Evolutionary conservation across 2,888 invertebrate species (phyloP).

Genomic region (Petrolisthes cinctipes): DNA sequence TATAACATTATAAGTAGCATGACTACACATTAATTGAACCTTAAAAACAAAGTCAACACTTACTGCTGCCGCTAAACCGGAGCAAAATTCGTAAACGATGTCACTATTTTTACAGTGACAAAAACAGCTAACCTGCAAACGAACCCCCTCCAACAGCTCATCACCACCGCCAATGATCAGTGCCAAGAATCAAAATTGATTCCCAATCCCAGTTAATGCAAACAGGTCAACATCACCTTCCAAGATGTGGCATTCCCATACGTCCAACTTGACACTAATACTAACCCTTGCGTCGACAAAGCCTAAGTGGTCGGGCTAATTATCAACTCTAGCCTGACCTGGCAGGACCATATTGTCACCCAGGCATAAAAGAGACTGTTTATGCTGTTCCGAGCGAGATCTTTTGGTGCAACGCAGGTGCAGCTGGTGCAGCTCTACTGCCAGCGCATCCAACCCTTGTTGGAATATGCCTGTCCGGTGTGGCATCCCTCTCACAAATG

Average conservation of each 20-base stretch:
- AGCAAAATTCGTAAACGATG: conserved; percentile 5
- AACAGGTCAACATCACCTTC: conserved; percentile 7
- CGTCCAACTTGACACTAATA: neutral
- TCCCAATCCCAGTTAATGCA: conserved; percentile 8
- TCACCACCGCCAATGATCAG: conserved; percentile 3
- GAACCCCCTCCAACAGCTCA: neutral
- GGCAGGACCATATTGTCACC: conserved; percentile 27
- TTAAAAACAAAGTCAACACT: too few relatives aligned
- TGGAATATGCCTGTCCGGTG: conserved; percentile 19
- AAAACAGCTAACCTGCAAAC: conserved; percentile 12
- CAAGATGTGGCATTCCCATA: neutral
- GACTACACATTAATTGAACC: too few relatives aligned
- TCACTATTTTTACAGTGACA: neutral
- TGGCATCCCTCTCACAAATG: conserved; percentile 17
- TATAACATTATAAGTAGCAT: too few relatives aligned
- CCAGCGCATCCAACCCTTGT: conserved; percentile 9
- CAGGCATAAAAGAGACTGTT: neutral
- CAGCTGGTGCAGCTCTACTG: conserved; percentile 14
- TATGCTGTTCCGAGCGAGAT: conserved; percentile 4
- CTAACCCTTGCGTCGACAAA: neutral
- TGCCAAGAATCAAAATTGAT: conserved; percentile 16
- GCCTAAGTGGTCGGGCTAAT: conserved; percentile 22
- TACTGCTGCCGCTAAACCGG: too few relatives aligned
- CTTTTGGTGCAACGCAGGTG: conserved; percentile 14
- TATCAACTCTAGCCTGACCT: conserved; percentile 21